These are phyloP conservation scores for Hydropsyche betteni DNA, from an alignment of 2,888 invertebrate species.

Conservation along the genomic window DNA sequence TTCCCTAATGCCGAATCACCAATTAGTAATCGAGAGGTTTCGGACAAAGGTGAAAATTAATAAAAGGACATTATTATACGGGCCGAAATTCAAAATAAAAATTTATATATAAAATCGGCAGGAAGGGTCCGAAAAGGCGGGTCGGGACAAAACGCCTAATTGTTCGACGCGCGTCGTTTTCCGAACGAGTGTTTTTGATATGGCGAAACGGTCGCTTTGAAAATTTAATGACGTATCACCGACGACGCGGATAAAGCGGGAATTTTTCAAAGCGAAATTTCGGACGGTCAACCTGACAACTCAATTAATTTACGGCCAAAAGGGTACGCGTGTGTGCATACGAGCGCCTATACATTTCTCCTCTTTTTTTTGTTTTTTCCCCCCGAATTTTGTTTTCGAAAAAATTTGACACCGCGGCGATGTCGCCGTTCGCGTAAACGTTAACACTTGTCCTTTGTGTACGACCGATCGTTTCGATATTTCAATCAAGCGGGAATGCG, in stretches of 20 bases:
- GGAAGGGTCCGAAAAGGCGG: constrained; percentile 21
- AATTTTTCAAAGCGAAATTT: constrained; percentile 24
- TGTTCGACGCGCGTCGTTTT: constrained; percentile 39
- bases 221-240: constrained; percentile 32
- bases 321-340: no score
- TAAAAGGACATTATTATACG: constrained; percentile 33
- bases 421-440: constrained; percentile 14
- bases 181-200: constrained; percentile 45
- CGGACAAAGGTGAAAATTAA: not conserved
- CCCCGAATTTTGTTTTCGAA: not conserved
- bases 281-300: constrained; percentile 36
- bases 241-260: constrained; percentile 25
- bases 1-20: not conserved
- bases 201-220: constrained; percentile 40
- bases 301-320: constrained; percentile 41
- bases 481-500: constrained; percentile 65
- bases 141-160: constrained; percentile 37
- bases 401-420: not conserved
- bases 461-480: constrained; percentile 64
- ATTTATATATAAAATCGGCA: not conserved
- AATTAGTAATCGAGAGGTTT: constrained; percentile 22
- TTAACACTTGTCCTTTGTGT: constrained; percentile 65
- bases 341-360: no score
- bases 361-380: not conserved
- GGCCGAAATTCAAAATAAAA: constrained; percentile 22